Conservation (phyloP, 2,113 vertebrate species). For the Prunella himalayana region DNA sequence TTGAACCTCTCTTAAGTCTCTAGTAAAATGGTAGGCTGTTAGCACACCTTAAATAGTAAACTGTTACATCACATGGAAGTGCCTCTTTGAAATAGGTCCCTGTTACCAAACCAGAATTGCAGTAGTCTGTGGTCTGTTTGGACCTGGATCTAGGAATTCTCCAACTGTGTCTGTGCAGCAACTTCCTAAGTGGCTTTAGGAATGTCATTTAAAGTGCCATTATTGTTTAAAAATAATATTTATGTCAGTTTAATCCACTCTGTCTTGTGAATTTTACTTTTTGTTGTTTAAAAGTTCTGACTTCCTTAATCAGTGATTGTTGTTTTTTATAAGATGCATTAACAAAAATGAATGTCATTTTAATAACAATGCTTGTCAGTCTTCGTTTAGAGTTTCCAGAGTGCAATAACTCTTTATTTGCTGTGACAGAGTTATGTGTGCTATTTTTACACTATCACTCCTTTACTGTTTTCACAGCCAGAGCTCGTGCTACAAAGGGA, state of each 20-base stretch:
- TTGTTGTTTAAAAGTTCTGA: background rate
- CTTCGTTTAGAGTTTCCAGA: background rate
- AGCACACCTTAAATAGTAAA: background rate
- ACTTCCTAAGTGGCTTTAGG: background rate
- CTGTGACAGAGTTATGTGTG: background rate
- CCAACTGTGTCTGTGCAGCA: background rate
- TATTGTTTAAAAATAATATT: background rate
- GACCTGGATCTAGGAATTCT: background rate
- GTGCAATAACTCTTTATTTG: background rate
- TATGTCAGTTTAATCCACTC: background rate
- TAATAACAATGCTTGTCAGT: background rate
- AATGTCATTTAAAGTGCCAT: background rate
- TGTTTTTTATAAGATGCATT: background rate
- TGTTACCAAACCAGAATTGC: background rate
- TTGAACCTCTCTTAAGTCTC: background rate
- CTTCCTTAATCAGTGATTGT: background rate
- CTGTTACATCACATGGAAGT: background rate
- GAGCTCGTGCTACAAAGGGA: background rate
- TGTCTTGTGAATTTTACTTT: background rate
- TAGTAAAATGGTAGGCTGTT: background rate
- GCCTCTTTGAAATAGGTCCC: background rate
- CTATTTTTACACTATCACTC: background rate
- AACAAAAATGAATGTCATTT: background rate
- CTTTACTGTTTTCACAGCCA: background rate
- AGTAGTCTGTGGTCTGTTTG: background rate